Conservation (phyloP, 2,888 invertebrate genomes). For the Pristionchus mayeri region DNA sequence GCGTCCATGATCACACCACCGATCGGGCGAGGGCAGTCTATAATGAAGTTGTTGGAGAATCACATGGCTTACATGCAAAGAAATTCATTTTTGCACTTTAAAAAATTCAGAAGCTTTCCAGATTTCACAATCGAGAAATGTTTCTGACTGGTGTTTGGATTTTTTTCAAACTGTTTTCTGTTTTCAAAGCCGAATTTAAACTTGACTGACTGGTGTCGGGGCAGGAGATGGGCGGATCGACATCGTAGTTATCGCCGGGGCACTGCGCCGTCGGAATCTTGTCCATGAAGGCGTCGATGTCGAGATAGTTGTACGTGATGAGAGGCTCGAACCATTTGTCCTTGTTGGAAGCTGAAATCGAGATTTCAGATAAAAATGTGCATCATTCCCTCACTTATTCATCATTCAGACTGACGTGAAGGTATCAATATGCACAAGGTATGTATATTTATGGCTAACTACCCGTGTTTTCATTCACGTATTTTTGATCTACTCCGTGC, state of each 20-base stretch:
- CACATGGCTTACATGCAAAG: background rate
- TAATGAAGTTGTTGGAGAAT: background rate
- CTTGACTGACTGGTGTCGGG: background rate
- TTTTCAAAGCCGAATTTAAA: background rate
- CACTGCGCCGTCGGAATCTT: constrained; percentile 49
- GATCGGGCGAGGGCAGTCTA: constrained; percentile 66
- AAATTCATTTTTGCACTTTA: too few species aligned
- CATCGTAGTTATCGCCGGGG: constrained; percentile 51
- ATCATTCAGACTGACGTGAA: too few species aligned
- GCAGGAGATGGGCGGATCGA: constrained; percentile 16
- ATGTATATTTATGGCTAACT: too few species aligned
- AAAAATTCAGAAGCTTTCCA: too few species aligned
- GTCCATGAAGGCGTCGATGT: constrained; percentile 60
- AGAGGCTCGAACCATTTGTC: constrained; percentile 59
- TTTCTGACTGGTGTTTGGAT: too few species aligned
- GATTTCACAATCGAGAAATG: too few species aligned
- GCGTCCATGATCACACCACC: constrained; percentile 57
- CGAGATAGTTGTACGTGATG: constrained; percentile 56
- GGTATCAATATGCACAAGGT: background rate
- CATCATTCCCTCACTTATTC: too few species aligned
- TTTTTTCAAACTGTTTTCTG: too few species aligned
- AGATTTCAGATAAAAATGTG: too few species aligned
- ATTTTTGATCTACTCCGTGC: too few species aligned
- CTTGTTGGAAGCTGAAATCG: constrained; percentile 61
- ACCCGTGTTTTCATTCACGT: too few species aligned